Percentiles rank a stretch among this genome's conserved stretches.
Evolutionary conservation across 2,888 invertebrate species (phyloP).

Genomic region (Pyrocoelia pectoralis): DNA sequence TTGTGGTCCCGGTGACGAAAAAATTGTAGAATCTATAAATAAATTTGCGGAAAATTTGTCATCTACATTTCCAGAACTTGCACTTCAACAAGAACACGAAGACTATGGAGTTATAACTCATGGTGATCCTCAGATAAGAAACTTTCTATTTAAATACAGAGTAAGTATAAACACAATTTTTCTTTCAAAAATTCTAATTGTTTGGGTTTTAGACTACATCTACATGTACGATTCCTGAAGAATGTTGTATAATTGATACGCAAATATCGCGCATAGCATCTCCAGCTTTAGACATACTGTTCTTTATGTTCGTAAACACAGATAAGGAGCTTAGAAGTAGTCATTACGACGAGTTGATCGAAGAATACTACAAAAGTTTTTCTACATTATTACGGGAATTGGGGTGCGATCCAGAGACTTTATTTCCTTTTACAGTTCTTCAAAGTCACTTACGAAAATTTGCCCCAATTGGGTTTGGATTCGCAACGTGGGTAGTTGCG

Average conservation of each 20-base stretch:
- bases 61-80: background rate
- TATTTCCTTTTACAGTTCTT: constrained; percentile 48
- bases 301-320: constrained; percentile 49
- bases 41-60: background rate
- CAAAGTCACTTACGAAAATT: constrained; percentile 42
- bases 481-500: background rate
- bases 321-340: constrained; percentile 44
- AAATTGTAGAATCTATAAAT: background rate
- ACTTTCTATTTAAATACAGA: background rate
- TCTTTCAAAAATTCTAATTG: background rate
- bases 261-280: constrained; percentile 39
- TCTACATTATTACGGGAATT: constrained; percentile 40
- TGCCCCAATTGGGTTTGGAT: background rate
- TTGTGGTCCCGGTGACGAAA: background rate
- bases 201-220: background rate
- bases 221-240: constrained; percentile 12
- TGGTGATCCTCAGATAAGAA: background rate
- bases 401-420: constrained; percentile 43
- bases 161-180: background rate
- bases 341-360: constrained; percentile 46
- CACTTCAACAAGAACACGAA: background rate
- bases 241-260: constrained; percentile 40
- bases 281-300: constrained; percentile 49
- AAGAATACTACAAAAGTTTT: constrained; percentile 48
- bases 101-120: background rate